phyloP scores from a whole-genome alignment of 2,797 vertebrate species.

The Eulemur mongoz region DNA sequence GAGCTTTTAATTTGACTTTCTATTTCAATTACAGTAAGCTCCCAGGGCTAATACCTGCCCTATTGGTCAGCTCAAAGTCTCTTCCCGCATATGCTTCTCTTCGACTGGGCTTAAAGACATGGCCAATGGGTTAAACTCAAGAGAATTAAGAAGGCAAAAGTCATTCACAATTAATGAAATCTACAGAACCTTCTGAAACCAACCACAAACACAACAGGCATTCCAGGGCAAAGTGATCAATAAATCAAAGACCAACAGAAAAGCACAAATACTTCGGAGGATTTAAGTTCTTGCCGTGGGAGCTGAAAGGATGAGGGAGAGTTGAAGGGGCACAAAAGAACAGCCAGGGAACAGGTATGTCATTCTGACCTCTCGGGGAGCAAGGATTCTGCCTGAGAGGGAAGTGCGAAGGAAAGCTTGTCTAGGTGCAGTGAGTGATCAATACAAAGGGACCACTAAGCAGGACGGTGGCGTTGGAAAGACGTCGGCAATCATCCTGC shows the following conservation, averaged over 20 bases:
- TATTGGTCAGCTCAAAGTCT: accelerated
- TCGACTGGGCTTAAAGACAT: not conserved
- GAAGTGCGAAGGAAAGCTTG: not conserved
- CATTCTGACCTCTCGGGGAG: not conserved
- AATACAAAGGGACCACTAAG: not conserved
- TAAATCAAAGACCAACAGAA: not conserved
- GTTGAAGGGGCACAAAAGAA: not conserved
- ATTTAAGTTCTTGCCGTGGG: not conserved
- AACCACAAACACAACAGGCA: not conserved
- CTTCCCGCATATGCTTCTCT: not conserved
- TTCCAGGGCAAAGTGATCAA: not conserved
- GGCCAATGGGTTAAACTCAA: not conserved
- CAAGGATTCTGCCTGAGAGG: slow-evolving; percentile 24
- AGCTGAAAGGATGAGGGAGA: not conserved
- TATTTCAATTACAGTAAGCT: not conserved
- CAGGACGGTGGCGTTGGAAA: not conserved
- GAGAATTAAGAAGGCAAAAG: not conserved
- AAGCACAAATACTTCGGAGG: not conserved
- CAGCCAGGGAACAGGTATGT: not conserved
- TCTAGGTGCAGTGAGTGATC: not conserved
- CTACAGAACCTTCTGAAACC: slow-evolving; percentile 18
- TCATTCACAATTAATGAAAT: not conserved
- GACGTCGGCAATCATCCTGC: not conserved
- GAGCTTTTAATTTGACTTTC: not conserved
- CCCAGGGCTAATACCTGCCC: not conserved